A percentile compares a stretch with the other conserved stretches of the same genome.
phyloP scores from a whole-genome alignment of 2,888 invertebrate species.

The Helicoverpa assulta region DNA sequence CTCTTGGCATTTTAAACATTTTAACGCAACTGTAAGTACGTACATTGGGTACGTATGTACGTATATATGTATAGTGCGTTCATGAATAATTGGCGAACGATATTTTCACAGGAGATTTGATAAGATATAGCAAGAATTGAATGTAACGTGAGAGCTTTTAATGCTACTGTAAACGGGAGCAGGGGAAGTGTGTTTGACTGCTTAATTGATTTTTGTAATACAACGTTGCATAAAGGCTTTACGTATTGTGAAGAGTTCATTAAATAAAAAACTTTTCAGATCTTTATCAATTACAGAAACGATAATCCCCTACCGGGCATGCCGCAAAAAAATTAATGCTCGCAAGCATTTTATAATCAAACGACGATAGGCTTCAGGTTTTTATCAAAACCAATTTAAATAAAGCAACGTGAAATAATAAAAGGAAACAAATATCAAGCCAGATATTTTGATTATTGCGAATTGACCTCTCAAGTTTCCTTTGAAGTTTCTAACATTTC shows the following conservation, averaged over 20 bases:
- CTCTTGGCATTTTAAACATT: not conserved
- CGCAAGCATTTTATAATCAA: too few relatives aligned
- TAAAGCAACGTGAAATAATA: too few relatives aligned
- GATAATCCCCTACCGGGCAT: too few relatives aligned
- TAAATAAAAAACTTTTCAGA: too few relatives aligned
- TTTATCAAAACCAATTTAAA: too few relatives aligned
- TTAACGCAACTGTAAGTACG: not conserved
- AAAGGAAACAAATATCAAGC: too few relatives aligned
- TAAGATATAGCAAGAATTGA: slow-evolving; percentile 35
- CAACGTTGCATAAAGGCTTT: slow-evolving; percentile 8
- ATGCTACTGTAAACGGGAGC: slow-evolving; percentile 41
- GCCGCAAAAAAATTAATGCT: too few relatives aligned
- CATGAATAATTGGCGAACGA: slow-evolving; percentile 22
- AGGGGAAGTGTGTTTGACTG: slow-evolving; percentile 4
- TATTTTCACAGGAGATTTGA: slow-evolving; percentile 54
- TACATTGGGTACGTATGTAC: not conserved
- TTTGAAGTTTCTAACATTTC: not conserved
- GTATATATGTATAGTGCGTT: slow-evolving; percentile 8
- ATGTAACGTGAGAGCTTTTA: slow-evolving; percentile 48
- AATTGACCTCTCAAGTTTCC: too few relatives aligned
- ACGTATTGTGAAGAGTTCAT: not conserved
- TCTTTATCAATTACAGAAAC: too few relatives aligned
- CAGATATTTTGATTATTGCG: too few relatives aligned
- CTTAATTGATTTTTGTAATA: slow-evolving; percentile 42
- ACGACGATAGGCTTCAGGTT: too few relatives aligned